Evolutionary conservation across 2,113 vertebrate species (phyloP).

Genomic region (Cryptomyrus ogoouensis): DNA sequence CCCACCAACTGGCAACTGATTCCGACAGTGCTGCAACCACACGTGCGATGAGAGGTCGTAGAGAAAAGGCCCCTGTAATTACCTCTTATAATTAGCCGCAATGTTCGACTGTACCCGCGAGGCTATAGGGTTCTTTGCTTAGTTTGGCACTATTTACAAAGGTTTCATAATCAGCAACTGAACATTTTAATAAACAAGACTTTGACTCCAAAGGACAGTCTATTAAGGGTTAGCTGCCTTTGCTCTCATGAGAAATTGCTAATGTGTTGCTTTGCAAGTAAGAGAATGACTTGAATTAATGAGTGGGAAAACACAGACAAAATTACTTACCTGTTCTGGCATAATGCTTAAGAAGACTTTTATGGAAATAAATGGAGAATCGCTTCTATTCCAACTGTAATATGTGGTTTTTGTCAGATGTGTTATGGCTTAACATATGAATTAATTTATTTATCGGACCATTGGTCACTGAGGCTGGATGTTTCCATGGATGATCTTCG

Average conservation of each 20-base stretch:
- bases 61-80: constrained; percentile 24
- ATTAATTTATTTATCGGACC: background rate
- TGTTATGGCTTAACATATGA: background rate
- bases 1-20: constrained; percentile 15
- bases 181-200: constrained; percentile 30
- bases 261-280: constrained; percentile 10
- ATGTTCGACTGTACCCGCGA: constrained; percentile 16
- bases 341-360: background rate
- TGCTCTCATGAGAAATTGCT: background rate
- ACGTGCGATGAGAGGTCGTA: constrained; percentile 3
- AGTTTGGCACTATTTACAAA: constrained; percentile 25
- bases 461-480: background rate
- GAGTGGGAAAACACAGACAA: background rate
- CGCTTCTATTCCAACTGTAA: background rate
- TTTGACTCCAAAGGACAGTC: constrained; percentile 11
- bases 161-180: constrained; percentile 25
- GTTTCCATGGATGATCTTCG: background rate
- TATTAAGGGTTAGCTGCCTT: constrained; percentile 10
- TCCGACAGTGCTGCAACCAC: constrained; percentile 3
- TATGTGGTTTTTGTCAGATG: background rate
- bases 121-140: constrained; percentile 22
- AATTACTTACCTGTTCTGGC: background rate
- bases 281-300: constrained; percentile 12
- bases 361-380: background rate
- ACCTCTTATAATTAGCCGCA: constrained; percentile 23